A percentile compares a stretch with the other conserved stretches of the same genome.
phyloP scores from a whole-genome alignment of 1,140 invertebrate species.

The Hypsibius dujardini region DNA sequence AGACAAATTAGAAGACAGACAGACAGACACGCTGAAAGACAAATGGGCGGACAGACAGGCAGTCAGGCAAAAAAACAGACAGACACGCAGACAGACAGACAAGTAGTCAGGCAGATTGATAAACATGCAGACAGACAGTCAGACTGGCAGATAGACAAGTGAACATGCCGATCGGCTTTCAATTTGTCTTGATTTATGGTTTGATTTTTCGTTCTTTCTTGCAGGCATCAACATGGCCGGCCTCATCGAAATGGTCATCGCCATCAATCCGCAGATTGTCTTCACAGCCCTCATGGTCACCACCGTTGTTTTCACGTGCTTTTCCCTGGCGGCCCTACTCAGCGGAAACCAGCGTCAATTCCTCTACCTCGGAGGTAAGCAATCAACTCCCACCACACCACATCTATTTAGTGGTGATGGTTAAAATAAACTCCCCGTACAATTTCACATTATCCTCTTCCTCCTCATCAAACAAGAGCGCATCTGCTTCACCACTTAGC shows the following conservation, averaged over 20 bases:
- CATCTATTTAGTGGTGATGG: not conserved
- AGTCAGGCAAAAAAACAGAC: not conserved
- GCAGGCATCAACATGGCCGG: slow-evolving; percentile 62
- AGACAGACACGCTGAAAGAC: not conserved
- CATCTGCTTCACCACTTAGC: not conserved
- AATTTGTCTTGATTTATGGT: not conserved
- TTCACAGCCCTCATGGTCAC: slow-evolving; percentile 69
- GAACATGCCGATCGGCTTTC: not conserved
- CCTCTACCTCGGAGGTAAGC: slow-evolving; percentile 56
- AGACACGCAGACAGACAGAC: not conserved
- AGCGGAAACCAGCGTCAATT: slow-evolving; percentile 57
- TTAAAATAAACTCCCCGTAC: not conserved
- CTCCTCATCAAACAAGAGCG: not conserved
- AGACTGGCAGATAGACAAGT: no score
- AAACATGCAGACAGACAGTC: not conserved
- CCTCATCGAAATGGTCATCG: slow-evolving; percentile 52
- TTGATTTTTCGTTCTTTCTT: not conserved
- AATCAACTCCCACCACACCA: slow-evolving; percentile 32
- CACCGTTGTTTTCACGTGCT: slow-evolving; percentile 68
- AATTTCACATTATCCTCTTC: not conserved
- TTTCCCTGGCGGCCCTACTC: slow-evolving; percentile 64
- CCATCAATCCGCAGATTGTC: slow-evolving; percentile 64
- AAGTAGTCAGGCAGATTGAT: not conserved
- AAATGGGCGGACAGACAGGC: not conserved
- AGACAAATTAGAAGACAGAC: no score